phyloP scores from a whole-genome alignment of 2,797 vertebrate genomes.

The Neosilurus hyrtlii region DNA sequence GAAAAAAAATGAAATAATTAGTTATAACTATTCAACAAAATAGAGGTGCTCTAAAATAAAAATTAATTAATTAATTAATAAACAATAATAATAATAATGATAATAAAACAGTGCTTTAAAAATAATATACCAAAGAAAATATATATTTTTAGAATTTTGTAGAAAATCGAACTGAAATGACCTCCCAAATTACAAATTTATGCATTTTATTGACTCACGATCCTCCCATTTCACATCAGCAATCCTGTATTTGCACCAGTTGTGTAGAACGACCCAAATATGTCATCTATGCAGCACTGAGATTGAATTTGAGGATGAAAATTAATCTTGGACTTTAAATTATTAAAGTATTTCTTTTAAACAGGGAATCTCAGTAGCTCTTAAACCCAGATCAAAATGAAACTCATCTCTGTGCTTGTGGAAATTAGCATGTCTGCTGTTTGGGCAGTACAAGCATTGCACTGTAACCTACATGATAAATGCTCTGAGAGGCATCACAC shows the following conservation, averaged over 20 bases:
- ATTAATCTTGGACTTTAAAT: conserved; percentile 10
- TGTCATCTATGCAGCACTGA: neutral
- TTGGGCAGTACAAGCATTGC: neutral
- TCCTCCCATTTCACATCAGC: neutral
- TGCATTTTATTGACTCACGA: neutral
- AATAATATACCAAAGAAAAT: neutral
- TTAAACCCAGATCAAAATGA: conserved; percentile 3
- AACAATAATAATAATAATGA: too few species aligned
- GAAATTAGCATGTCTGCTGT: conserved; percentile 4
- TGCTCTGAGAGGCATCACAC: neutral
- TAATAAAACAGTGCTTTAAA: neutral
- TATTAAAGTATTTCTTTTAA: conserved; percentile 16
- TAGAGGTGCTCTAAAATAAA: too few species aligned
- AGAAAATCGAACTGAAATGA: too few species aligned
- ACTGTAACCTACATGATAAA: conserved; percentile 4
- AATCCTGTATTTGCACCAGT: neutral
- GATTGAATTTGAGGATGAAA: neutral
- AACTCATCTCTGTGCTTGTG: neutral
- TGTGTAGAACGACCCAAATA: neutral
- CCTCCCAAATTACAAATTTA: neutral
- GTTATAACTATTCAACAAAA: neutral
- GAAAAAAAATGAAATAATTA: neutral
- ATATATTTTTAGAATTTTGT: too few species aligned
- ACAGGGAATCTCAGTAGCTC: neutral
- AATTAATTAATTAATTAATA: too few species aligned